phyloP scores from a whole-genome alignment of 2,113 vertebrate genomes.

The Synodontis membranacea region DNA sequence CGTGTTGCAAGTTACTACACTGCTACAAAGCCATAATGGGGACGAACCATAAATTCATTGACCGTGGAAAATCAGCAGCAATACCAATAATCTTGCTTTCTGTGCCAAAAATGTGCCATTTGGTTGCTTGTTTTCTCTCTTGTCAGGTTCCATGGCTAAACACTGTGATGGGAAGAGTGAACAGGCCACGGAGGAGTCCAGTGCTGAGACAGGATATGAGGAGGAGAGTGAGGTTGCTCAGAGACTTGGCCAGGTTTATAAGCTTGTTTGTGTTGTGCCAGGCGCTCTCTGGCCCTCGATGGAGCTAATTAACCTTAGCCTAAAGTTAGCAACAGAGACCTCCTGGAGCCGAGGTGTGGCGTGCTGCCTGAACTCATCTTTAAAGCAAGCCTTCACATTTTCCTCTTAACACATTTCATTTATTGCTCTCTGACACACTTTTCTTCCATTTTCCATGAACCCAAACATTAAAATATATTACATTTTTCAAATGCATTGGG shows the following conservation, averaged over 20 bases:
- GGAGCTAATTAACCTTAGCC: slow-evolving; percentile 52
- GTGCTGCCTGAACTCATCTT: slow-evolving; percentile 23
- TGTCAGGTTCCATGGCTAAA: not conserved
- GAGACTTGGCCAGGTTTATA: slow-evolving; percentile 19
- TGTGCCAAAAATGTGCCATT: not conserved
- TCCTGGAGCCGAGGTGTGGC: slow-evolving; percentile 28
- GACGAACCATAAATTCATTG: not conserved
- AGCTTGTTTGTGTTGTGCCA: slow-evolving; percentile 24
- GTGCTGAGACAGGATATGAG: not conserved
- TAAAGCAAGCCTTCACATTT: not conserved
- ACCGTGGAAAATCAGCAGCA: not conserved
- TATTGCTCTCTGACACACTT: not conserved
- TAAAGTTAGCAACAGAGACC: slow-evolving; percentile 45
- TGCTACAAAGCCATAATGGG: not conserved
- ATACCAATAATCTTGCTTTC: slow-evolving; percentile 4
- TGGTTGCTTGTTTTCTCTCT: not conserved
- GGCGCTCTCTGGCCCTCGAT: slow-evolving; percentile 35
- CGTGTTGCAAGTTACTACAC: not conserved
- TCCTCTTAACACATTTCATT: not conserved
- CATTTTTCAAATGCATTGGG: not conserved
- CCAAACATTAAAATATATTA: not conserved
- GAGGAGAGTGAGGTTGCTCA: not conserved
- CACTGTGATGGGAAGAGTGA: not conserved
- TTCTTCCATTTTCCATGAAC: not conserved
- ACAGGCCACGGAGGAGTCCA: not conserved